Base-by-base conservation (phyloP, 2,113 vertebrate species). In the Siniperca knerii region DNA sequence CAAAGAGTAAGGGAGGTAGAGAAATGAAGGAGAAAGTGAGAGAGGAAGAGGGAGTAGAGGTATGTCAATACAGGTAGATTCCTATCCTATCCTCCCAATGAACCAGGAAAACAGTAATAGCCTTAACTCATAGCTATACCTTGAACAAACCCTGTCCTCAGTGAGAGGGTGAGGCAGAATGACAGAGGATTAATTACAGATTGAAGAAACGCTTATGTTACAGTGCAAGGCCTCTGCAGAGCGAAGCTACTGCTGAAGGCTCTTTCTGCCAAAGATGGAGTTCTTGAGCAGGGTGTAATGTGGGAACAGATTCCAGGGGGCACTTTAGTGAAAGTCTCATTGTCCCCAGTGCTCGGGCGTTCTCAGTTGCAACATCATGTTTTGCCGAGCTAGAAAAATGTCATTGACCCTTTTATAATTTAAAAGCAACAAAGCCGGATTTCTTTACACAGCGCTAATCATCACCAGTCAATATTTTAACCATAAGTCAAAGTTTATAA, bases 61-160 rank as follows among this genome's bases (percentile, higher is more conserved):
- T 92, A 87, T 92, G 92, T 85, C 74, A 87, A 74, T 87, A 69
- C 89, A 94, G 93, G 94, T 95, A 86, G 92, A 95, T 94, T 96
- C 95, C 95, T 96, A 94, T 96, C 96, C 96, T 97, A 96, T 96
- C 96, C 97, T 95, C 91, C 85, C 93, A 95, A 79, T 95, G 97
- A 97, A 97, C 96, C 96, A 96, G 92, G 94, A 96, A 95, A 83
- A 83, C 68, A 72, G 95, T 94, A 91, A 94, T 92, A 93, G 92
- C 92, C 88, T 91, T 69, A 40, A 76, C 91, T 94, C 85, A 68
- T 67, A 82, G 76, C 94, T 92, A 89, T 89, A 92, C 89, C 90
- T 91, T 90, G 66, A 85, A 91, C 79, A 95, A 95, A 94, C 94
- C 92, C 88, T 93, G 89, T 89, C 86, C 81, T 89, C 71, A 82